Base-by-base conservation (phyloP, 2,113 vertebrate genomes). In the Cynocephalus volans region DNA sequence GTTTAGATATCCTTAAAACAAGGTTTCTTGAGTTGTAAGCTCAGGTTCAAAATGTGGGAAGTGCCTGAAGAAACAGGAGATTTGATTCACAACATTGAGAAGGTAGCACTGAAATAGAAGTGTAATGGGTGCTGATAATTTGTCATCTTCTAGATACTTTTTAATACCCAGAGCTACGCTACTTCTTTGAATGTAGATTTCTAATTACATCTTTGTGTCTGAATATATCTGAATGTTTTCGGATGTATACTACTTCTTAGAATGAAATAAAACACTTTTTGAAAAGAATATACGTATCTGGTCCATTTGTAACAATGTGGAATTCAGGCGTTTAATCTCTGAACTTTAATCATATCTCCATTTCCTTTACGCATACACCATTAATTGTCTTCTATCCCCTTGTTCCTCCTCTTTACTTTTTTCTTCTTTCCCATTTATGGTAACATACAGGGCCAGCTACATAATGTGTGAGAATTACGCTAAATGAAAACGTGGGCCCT, bases 241-340 rank as follows among this genome's bases (percentile, higher is more conserved):
- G 79, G 45, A 28, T 72, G 26, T 10, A 17, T 56, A 58, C 19
- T 36, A 4, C 18, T 33, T 93, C 62, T 67, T 48, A 87, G n/a
- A 93, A 73, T 89, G 28, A 90, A 97, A 96, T 95, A 97, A 97
- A 92, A 7, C 26, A 17, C 62, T 88, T 91, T 90, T 48, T 15
- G 33, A 93, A 90, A 92, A 92, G 31, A 56, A 45, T 45, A 0
- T 91, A 41, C 41, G 41, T 41, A 45, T 60, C 64, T 90, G 45
- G n/a, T 67, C 11, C 10, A 60, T 67, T 80, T 93, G 65, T 82
- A 81, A 64, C 21, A 64, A 60, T 48, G 73, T 26, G 56, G 31
- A 94, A 70, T 85, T 70, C 54, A 87, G 33, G 26, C 10, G 36
- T 26, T 80, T 28, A n/a, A 62, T 67, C 48, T 89, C 26, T 92